Evolutionary conservation across 2,113 vertebrate genomes (phyloP).

Genomic region (Egretta garzetta): DNA sequence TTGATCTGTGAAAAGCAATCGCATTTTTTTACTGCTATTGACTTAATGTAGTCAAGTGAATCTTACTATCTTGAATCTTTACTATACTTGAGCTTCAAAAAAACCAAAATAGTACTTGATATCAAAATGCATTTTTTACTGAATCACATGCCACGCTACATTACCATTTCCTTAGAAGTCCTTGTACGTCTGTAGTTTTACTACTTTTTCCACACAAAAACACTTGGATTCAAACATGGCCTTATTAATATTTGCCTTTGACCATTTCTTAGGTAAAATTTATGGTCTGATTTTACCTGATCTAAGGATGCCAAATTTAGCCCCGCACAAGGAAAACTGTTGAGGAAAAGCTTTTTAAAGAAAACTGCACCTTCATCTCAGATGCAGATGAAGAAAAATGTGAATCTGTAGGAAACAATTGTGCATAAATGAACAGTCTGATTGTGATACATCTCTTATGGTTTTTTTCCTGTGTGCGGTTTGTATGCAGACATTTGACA

Average conservation of each 20-base stretch:
- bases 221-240: neutral
- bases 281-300: neutral
- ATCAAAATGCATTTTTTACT: neutral
- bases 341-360: neutral
- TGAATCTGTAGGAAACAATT: neutral
- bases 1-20: neutral
- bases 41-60: neutral
- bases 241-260: neutral
- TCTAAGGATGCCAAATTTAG: neutral
- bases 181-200: neutral
- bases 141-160: fast-evolving
- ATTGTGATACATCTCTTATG: neutral
- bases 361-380: neutral
- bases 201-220: neutral
- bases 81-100: neutral
- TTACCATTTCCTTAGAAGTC: neutral
- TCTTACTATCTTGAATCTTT: neutral
- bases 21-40: neutral
- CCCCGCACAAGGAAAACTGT: neutral
- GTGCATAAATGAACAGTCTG: neutral
- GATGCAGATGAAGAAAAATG: neutral
- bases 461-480: neutral
- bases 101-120: neutral
- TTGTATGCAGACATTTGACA: constrained; percentile 7
- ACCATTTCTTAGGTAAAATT: neutral